Evolutionary conservation across 2,888 invertebrate species (phyloP), one percentile per base, ranked within the genome.

Genomic region (Zaprionus bogoriensis): DNA sequence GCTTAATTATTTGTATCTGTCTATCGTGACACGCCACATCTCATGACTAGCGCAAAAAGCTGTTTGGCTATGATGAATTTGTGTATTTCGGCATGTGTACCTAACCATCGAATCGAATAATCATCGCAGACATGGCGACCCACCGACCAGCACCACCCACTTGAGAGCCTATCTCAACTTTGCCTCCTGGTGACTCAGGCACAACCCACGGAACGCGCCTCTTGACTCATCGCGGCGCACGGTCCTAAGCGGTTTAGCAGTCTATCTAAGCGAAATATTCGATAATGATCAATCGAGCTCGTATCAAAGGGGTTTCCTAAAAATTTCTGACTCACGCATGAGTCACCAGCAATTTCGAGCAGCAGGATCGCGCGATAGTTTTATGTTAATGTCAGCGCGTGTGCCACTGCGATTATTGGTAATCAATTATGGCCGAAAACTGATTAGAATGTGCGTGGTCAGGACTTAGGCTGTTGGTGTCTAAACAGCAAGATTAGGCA

Each of bases 261-360:
- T 55, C 69, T 50, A 57, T 23, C 44, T 57, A 39, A 57, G 45
- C 36, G 28, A 51, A 46, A 32, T 36, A 38, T 36, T 20, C 10
- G 68, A 61, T 77, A 65, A 46, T 59, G 25, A 75, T 71, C 70
- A 52, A 53, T 69, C 47, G 39, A n/a, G 20, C 2, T 20, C 36
- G 47, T 59, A 57, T 51, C 46, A 30, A 23, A 78, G 83, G 77
- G 75, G 71, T 82, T 82, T 47, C 83, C 77, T 70, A 70, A 42
- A 12, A 9, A 47, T 2, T 4, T n/a, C 12, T 77, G 77, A 77
- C 41, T 77, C 79, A 77, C 32, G 12, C 1, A n/a, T 41, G 41
- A 41, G n/a, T 41, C 41, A 41, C 22, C n/a, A n/a, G n/a, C n/a
- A n/a, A n/a, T n/a, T 14, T 3, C 10, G 3, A 5, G 5, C 41